Conservation (phyloP, 2,797 vertebrate genomes). For the Microctenopoma stevenorrisi region DNA sequence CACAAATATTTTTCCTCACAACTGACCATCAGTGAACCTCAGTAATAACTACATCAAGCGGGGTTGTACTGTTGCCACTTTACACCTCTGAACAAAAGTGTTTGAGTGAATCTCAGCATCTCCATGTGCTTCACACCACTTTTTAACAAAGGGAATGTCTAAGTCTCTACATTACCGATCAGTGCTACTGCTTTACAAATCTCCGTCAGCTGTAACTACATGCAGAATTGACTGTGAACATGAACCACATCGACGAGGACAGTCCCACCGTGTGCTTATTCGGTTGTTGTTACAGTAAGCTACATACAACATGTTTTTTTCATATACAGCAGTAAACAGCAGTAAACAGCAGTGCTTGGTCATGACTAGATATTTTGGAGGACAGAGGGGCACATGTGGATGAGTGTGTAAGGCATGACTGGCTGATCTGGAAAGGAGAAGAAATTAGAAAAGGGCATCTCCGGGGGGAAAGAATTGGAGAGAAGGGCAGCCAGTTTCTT, state of each 20-base stretch:
- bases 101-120: constrained; percentile 29
- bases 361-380: constrained; percentile 51
- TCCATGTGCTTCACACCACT: constrained; percentile 49
- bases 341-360: constrained; percentile 66
- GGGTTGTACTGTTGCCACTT: constrained; percentile 19
- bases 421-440: constrained; percentile 58
- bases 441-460: constrained; percentile 33
- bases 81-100: constrained; percentile 38
- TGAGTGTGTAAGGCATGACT: constrained; percentile 78
- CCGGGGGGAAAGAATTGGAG: constrained; percentile 9
- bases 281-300: constrained; percentile 31
- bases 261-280: constrained; percentile 68
- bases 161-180: constrained; percentile 43
- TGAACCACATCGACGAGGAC: constrained; percentile 50
- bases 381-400: constrained; percentile 35
- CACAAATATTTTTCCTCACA: no score
- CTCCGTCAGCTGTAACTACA: constrained; percentile 49
- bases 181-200: constrained; percentile 31
- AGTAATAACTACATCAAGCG: background rate
- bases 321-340: constrained; percentile 53
- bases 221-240: constrained; percentile 43
- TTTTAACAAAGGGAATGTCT: constrained; percentile 48
- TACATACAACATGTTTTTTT: constrained; percentile 41
- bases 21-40: background rate
- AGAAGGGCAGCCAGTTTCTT: constrained; percentile 16